A percentile compares a stretch with the other conserved stretches of the same genome.
Conservation (phyloP, 2,888 invertebrate species). For the Priocnemis perturbator region DNA sequence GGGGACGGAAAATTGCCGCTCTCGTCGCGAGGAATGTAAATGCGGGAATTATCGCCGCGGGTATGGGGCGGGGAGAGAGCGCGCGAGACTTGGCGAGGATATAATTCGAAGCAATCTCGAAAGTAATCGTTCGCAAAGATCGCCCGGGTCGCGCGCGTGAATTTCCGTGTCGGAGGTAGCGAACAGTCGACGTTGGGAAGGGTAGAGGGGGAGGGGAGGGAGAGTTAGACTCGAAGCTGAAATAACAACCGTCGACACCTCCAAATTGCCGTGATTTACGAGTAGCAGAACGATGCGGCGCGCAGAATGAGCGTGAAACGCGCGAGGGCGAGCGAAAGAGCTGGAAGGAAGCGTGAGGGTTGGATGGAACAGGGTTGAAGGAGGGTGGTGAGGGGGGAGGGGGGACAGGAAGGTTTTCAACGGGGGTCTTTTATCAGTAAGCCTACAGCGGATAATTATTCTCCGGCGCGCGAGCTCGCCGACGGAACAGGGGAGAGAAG, state of each 20-base stretch:
- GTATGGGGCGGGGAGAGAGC: too few species aligned
- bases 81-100: too few species aligned
- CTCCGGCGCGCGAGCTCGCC: constrained; percentile 57
- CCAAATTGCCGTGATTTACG: constrained; percentile 63
- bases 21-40: too few species aligned
- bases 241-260: constrained; percentile 62
- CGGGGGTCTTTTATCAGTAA: constrained; percentile 65
- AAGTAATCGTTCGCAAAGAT: too few species aligned
- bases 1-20: too few species aligned
- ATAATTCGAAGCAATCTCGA: too few species aligned
- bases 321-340: too few species aligned
- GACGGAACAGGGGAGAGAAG: constrained; percentile 51
- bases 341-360: constrained; percentile 27
- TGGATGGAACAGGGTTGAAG: too few species aligned
- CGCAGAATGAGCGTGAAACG: too few species aligned
- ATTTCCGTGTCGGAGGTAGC: too few species aligned
- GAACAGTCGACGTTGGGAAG: not conserved
- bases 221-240: constrained; percentile 16
- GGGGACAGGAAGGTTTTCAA: constrained; percentile 42
- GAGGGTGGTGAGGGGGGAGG: constrained; percentile 7
- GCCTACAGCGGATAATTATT: constrained; percentile 70
- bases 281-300: constrained; percentile 34
- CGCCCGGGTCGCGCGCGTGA: too few species aligned
- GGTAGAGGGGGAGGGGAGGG: not conserved
- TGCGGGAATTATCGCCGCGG: too few species aligned